Evolutionary conservation across 2,797 vertebrate species (phyloP), one percentile per base, ranked within the genome.

Genomic region (Pipistrellus pipistrellus): DNA sequence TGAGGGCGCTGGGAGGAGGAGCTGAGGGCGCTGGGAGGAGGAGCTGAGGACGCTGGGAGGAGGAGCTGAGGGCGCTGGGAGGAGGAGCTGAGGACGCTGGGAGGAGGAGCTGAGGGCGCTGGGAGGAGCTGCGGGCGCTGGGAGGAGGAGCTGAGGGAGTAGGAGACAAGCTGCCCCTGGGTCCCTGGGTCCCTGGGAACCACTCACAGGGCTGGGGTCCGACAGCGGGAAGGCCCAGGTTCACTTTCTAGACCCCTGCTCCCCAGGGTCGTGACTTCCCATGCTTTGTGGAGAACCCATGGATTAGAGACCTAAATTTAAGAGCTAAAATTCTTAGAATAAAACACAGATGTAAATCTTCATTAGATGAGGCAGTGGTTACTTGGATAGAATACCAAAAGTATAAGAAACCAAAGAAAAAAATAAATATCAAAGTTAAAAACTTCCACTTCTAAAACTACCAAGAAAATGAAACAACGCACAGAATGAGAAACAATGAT

Each of bases 101-200:
- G 35, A 38, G 35, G 35, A 38, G 35, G 35, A 4, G 35, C 35
- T 38, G 35, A 38, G 35, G 35, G 35, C 35, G 35, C 35, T 38
- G 35, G 35, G 35, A 38, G 32, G 66, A 25, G 30, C 46, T 30
- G 3, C 32, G 75, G 18, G 13, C 64, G 72, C 15, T 30, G 27
- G 27, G 66, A 75, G 73, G 80, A 41, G 35, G 35, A 38, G 35
- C 38, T 4, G 38, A 38, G 14, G 46, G 32, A n/a, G 20, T 13
- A 35, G n/a, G 32, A 51, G 14, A 21, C 41, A 41, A 4, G 3
- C 53, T 30, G 5, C 38, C 20, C 13, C 1, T 10, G 59, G n/a
- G 68, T 55, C 91, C 85, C 88, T 25, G 18, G 44, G 85, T 55
- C 91, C 88, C 88, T 25, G 14, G 44, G 85, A 73, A 64, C 20